phyloP scores from a whole-genome alignment of 2,888 invertebrate species.

The Brassicogethes aeneus region DNA sequence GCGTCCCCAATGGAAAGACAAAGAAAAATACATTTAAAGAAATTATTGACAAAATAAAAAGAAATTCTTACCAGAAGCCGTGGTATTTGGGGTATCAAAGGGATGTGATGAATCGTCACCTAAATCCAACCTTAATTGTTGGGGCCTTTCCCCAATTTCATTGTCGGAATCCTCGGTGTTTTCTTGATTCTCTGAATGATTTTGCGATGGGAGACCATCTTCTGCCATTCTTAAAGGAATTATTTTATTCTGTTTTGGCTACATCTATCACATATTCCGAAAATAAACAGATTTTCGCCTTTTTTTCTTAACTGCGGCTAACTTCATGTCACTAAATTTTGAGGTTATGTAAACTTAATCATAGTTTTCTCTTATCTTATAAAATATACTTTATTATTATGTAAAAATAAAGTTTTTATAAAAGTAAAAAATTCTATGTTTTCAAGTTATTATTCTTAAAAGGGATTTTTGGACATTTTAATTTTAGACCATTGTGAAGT shows the following conservation, averaged over 20 bases:
- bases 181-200: conserved; percentile 9
- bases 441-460: too few relatives aligned
- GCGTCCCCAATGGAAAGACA: too few relatives aligned
- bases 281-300: background rate
- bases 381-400: too few relatives aligned
- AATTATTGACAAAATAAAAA: too few relatives aligned
- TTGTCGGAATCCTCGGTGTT: conserved; percentile 18
- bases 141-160: conserved; percentile 14
- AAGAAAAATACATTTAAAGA: too few relatives aligned
- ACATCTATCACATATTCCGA: background rate
- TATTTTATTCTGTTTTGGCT: background rate
- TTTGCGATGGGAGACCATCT: conserved; percentile 6
- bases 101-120: conserved; percentile 27
- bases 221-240: conserved; percentile 18
- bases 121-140: conserved; percentile 26
- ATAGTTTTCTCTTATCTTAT: too few relatives aligned
- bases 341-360: conserved; percentile 1
- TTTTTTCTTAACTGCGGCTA: background rate
- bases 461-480: too few relatives aligned
- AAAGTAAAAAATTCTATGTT: too few relatives aligned
- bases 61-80: conserved; percentile 18
- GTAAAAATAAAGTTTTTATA: too few relatives aligned
- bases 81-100: conserved; percentile 18
- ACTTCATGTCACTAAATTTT: background rate
- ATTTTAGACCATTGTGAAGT: too few relatives aligned